These are phyloP conservation scores for Drosophila willistoni DNA, from an alignment of 1,140 invertebrate species.

Conservation along the genomic window DNA sequence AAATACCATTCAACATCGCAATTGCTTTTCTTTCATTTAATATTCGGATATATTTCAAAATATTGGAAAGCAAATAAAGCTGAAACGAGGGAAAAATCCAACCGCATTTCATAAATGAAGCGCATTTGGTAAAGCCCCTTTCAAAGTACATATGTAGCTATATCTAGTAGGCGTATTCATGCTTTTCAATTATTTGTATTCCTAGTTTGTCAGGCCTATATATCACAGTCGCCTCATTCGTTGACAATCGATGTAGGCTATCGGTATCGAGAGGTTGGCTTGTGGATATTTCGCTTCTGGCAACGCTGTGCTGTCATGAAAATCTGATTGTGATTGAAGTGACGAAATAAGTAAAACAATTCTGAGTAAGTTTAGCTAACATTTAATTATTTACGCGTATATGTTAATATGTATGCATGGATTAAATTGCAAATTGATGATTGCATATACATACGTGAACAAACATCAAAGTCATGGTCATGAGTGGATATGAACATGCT, in stretches of 20 bases:
- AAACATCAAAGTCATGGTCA: constrained; percentile 6
- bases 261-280: background rate
- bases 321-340: constrained; percentile 44
- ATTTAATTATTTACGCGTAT: background rate
- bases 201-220: no score
- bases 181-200: no score
- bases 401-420: background rate
- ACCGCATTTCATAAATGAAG: no score
- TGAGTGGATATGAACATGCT: background rate
- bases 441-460: constrained; percentile 7
- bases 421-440: background rate
- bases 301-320: constrained; percentile 37
- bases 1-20: no score
- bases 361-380: constrained; percentile 31
- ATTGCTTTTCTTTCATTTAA: no score
- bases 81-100: no score
- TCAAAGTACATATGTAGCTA: no score
- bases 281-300: constrained; percentile 17
- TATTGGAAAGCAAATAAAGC: no score
- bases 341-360: constrained; percentile 33
- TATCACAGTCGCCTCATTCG: background rate
- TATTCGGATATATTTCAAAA: no score
- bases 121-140: no score
- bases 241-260: background rate
- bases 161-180: no score